Conservation (phyloP, 2,113 vertebrate species). For the Australoheros scitulus region DNA sequence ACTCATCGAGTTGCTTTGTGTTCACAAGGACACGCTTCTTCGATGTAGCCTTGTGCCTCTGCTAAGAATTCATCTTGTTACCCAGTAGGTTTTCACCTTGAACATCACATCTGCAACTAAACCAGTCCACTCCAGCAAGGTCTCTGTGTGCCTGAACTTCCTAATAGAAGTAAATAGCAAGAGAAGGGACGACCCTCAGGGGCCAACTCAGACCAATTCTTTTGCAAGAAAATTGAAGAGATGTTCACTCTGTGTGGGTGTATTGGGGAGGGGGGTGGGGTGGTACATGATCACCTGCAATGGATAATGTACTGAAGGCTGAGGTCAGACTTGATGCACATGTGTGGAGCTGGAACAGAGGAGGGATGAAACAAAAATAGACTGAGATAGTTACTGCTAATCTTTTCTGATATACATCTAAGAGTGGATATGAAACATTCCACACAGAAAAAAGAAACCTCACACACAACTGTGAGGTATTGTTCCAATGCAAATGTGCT, state of each 20-base stretch:
- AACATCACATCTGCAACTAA: conserved; percentile 43
- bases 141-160: conserved; percentile 28
- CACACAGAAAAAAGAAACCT: too few relatives aligned
- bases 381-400: not conserved
- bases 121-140: conserved; percentile 41
- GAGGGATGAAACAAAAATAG: not conserved
- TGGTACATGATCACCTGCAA: conserved; percentile 12
- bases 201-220: conserved; percentile 43
- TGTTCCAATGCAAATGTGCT: not conserved
- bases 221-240: conserved; percentile 52
- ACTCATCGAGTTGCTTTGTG: conserved; percentile 11
- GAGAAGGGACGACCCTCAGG: conserved; percentile 39
- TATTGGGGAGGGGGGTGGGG: not conserved
- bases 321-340: conserved; percentile 34
- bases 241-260: not conserved
- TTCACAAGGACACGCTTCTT: conserved; percentile 19
- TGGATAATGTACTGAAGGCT: conserved; percentile 30
- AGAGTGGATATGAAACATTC: too few relatives aligned
- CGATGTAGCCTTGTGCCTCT: not conserved
- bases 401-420: not conserved
- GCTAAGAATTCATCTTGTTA: conserved; percentile 31
- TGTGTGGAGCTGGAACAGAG: not conserved
- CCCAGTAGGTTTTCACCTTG: conserved; percentile 45
- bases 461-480: too few relatives aligned
- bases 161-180: conserved; percentile 47